Conservation (phyloP, 2,888 invertebrate genomes). For the Helleia helle region DNA sequence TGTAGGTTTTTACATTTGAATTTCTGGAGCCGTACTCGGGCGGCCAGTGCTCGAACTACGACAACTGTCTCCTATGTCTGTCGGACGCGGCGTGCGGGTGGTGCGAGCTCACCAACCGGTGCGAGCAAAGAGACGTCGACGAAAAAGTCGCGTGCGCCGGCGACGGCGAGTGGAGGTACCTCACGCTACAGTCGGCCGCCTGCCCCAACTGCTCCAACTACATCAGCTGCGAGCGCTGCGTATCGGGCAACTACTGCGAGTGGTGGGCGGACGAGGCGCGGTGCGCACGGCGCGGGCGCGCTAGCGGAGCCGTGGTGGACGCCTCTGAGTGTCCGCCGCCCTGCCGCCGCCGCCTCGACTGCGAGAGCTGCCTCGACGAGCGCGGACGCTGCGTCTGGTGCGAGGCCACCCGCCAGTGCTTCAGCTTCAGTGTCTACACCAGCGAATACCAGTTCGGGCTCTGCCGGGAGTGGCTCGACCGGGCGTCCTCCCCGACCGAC, state of each 20-base stretch:
- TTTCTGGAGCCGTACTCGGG: conserved; percentile 91
- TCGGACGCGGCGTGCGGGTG: conserved; percentile 93
- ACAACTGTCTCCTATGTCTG: conserved; percentile 89
- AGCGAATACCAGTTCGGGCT: conserved; percentile 95
- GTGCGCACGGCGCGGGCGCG: conserved; percentile 86
- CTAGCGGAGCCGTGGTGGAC: conserved; percentile 77
- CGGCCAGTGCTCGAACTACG: conserved; percentile 83
- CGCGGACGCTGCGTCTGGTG: conserved; percentile 96
- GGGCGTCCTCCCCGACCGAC: conserved; percentile 70
- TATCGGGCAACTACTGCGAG: conserved; percentile 86
- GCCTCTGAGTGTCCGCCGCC: conserved; percentile 83
- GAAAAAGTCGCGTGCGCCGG: conserved; percentile 76
- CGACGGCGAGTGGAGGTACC: conserved; percentile 81
- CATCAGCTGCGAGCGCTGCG: conserved; percentile 90
- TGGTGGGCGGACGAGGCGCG: conserved; percentile 94
- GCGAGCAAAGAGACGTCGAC: conserved; percentile 79
- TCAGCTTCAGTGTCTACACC: conserved; percentile 96
- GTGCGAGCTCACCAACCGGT: conserved; percentile 86
- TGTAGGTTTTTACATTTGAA: conserved; percentile 86
- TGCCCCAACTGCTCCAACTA: conserved; percentile 93
- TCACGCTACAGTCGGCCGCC: conserved; percentile 86
- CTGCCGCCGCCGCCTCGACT: conserved; percentile 84
- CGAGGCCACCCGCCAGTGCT: conserved; percentile 92
- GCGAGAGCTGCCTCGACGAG: conserved; percentile 88
- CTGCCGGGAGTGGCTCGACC: conserved; percentile 95